Base-by-base conservation (phyloP, 2,113 vertebrate genomes). In the Nansenia antarctica region DNA sequence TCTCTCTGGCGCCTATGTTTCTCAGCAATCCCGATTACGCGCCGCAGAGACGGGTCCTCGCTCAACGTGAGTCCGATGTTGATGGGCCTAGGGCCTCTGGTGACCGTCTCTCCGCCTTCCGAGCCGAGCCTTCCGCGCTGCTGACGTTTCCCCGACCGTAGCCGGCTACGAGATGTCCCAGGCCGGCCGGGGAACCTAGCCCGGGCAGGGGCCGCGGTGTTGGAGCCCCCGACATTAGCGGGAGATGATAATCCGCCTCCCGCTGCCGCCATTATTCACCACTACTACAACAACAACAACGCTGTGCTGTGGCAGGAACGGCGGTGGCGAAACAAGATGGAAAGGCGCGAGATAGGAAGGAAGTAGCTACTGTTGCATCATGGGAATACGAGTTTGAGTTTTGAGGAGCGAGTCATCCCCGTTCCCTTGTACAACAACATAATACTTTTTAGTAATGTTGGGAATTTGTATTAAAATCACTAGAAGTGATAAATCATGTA, bases 221-320 rank as follows among this genome's bases (percentile, higher is more conserved):
- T 85, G 26, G 76, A 55, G 11, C 85, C 90, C 82, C 77, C 83
- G 54, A 84, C 87, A 74, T 81, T 87, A 69, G 89, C 89, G 86
- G 90, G 89, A 88, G 93, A 87, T 85, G 93, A 70, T 85, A 91
- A 87, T 88, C 89, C 92, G 66, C 88, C 90, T 89, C 92, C 93
- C 83, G 89, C 93, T 88, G 94, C 94, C 95, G 94, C 94, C 94
- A 95, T 95, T 94, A 94, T 94, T 92, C 90, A 86, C 81, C 73
- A 85, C 88, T 59, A 84, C 81, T 77, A 83, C 82, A 90, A 92
- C 89, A 91, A 88, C 88, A 87, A 77, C 60, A 73, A 77, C 49
- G 67, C 81, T 81, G 77, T 82, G 77, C 79, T 63, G 72, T 65
- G 63, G 81, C 81, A 77, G 79, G 72, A 71, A 77, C 55, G 71